Evolutionary conservation across 53 echinoderm and acorn worm species (phyloP).

Genomic region (Stichopus horrens): DNA sequence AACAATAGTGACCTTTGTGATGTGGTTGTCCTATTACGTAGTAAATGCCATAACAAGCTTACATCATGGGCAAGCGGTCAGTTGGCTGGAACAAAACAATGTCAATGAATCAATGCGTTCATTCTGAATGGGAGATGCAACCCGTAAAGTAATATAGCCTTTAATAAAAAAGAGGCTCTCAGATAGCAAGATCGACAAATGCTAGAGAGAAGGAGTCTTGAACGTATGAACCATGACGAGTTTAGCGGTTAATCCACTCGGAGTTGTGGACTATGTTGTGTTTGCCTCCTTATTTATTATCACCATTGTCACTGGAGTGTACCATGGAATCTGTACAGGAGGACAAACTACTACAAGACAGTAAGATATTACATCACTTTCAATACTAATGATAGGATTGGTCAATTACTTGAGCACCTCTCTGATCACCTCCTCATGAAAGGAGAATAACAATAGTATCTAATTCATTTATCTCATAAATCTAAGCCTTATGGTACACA

Average conservation of each 20-base stretch:
- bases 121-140: too few relatives aligned
- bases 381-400: neutral
- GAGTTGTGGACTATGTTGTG: conserved; percentile 8
- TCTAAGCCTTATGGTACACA: neutral
- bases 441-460: neutral
- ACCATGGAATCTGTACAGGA: conserved; percentile 29
- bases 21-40: too few relatives aligned
- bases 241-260: neutral
- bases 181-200: too few relatives aligned
- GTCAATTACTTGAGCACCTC: too few relatives aligned
- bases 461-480: neutral
- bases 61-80: too few relatives aligned
- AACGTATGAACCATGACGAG: neutral
- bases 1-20: too few relatives aligned
- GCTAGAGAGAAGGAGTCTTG: too few relatives aligned
- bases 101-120: too few relatives aligned
- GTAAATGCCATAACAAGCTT: too few relatives aligned
- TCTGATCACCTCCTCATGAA: neutral
- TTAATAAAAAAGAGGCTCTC: too few relatives aligned
- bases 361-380: conserved; percentile 4
- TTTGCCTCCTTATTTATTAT: neutral
- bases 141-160: too few relatives aligned
- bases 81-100: too few relatives aligned
- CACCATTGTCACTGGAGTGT: conserved; percentile 14
- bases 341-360: conserved; percentile 24